Percentiles rank a stretch among this genome's conserved stretches.
phyloP scores from a whole-genome alignment of 1,140 invertebrate genomes.

The Propsilocerus akamusi region DNA sequence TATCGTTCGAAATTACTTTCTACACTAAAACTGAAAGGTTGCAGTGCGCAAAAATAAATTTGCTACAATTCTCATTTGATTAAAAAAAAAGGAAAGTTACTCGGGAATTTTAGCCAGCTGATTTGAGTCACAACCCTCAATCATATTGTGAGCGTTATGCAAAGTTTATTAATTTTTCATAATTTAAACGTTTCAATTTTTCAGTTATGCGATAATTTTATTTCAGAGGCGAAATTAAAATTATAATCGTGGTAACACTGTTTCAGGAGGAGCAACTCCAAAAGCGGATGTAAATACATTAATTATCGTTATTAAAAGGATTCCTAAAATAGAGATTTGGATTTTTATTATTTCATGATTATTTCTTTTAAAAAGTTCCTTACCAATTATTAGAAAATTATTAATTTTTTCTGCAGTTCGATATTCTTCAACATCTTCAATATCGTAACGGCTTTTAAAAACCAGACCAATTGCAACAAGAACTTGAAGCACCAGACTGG shows the following conservation, averaged over 20 bases:
- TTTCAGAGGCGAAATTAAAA: neutral
- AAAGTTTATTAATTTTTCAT: neutral
- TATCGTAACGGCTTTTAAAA: constrained; percentile 58
- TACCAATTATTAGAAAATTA: constrained; percentile 62
- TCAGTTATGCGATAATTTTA: neutral
- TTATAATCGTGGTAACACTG: neutral
- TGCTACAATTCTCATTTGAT: no score
- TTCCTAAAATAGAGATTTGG: no score
- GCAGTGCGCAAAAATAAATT: no score
- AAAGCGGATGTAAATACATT: constrained; percentile 77
- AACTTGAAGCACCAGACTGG: neutral
- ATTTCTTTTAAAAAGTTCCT: no score
- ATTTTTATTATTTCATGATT: no score
- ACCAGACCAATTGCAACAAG: neutral
- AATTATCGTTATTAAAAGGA: constrained; percentile 65
- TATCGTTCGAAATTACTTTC: no score
- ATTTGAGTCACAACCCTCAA: no score
- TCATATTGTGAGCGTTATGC: no score
- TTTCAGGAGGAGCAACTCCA: constrained; percentile 35
- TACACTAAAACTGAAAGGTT: no score
- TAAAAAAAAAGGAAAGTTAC: no score
- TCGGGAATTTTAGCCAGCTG: no score
- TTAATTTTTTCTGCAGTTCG: constrained; percentile 58
- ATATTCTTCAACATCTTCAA: constrained; percentile 54
- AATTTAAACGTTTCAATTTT: neutral